Percentiles rank a stretch among this genome's conserved stretches.
phyloP scores from a whole-genome alignment of 2,797 vertebrate species.

The Periophthalmus magnuspinnatus region DNA sequence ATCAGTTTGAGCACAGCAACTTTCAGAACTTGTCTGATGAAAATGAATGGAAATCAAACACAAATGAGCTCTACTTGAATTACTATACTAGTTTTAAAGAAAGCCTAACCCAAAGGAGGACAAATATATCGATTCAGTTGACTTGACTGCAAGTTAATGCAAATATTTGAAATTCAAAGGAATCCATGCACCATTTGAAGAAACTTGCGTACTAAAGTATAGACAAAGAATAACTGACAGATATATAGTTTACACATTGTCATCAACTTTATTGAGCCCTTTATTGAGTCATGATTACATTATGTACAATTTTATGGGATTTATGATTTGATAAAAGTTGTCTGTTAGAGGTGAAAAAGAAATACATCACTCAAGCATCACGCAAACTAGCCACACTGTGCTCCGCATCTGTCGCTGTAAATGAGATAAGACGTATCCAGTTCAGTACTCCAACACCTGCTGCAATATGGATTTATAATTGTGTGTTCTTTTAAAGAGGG shows the following conservation, averaged over 20 bases:
- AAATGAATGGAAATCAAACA: not conserved
- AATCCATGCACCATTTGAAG: too few species aligned
- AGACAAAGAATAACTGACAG: not conserved
- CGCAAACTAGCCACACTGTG: constrained; percentile 33
- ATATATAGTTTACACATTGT: not conserved
- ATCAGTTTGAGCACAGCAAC: too few species aligned
- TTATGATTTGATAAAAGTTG: constrained; percentile 40
- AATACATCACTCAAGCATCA: constrained; percentile 48
- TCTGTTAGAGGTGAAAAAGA: constrained; percentile 15
- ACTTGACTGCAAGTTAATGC: too few species aligned
- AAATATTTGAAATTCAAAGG: too few species aligned
- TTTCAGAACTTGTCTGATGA: not conserved
- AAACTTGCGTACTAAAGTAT: not conserved
- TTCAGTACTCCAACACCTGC: not conserved
- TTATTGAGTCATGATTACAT: constrained; percentile 3
- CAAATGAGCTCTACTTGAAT: too few species aligned
- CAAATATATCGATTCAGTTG: too few species aligned
- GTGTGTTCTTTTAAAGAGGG: not conserved
- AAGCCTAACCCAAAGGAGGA: too few species aligned
- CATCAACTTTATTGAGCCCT: not conserved
- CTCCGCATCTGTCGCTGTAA: constrained; percentile 15
- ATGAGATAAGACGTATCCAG: constrained; percentile 1
- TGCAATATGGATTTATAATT: not conserved
- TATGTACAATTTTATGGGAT: constrained; percentile 22
- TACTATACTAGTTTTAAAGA: too few species aligned